These are phyloP conservation scores for Catalaphyllia jardinei DNA, from an alignment of 64 coral and sea anemone species.

Conservation along the genomic window DNA sequence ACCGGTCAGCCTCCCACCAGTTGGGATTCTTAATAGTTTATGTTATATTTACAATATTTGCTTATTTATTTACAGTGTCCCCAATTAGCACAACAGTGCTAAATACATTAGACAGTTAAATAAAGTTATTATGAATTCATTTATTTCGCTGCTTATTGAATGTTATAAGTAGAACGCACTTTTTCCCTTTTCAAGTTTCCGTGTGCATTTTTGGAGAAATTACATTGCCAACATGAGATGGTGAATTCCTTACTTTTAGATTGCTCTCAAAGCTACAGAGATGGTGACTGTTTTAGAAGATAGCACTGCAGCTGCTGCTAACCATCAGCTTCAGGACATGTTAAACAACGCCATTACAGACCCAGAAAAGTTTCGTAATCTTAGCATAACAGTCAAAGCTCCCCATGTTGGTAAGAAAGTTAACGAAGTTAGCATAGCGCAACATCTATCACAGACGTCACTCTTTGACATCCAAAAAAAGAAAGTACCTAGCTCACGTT, in stretches of 20 bases:
- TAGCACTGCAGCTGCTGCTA: constrained; percentile 22
- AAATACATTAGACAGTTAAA: no score
- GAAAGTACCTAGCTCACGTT: no score
- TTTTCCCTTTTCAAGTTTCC: not conserved
- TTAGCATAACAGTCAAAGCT: constrained; percentile 37
- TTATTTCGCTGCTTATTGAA: no score
- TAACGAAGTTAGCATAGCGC: no score
- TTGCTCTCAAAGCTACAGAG: constrained; percentile 68
- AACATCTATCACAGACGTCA: not conserved
- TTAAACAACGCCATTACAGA: constrained; percentile 61
- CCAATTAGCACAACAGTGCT: no score
- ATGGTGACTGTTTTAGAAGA: constrained; percentile 61
- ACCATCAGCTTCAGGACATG: constrained; percentile 70
- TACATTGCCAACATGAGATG: not conserved
- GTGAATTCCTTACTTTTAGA: constrained; percentile 14
- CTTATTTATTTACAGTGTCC: no score
- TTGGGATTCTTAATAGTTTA: no score
- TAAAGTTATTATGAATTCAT: no score
- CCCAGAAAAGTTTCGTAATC: constrained; percentile 62
- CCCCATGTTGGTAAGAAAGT: constrained; percentile 65
- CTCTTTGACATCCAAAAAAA: no score
- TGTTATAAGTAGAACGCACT: no score
- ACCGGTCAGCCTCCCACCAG: no score
- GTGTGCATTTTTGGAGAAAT: not conserved
- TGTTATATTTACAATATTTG: no score